Percentiles rank a stretch among this genome's conserved stretches.
Conservation (phyloP, 2,113 vertebrate genomes). For the human region DNA sequence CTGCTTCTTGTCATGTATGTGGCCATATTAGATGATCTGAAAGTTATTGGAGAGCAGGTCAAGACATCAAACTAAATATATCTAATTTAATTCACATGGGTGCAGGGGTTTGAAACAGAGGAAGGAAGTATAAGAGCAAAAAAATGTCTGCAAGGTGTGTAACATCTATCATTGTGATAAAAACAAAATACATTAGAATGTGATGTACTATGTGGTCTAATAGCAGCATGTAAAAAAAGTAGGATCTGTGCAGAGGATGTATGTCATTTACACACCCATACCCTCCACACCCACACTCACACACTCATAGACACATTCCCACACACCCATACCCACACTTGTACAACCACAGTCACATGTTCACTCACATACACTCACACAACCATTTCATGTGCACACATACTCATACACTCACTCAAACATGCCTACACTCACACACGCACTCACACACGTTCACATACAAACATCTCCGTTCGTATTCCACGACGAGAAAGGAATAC, state of each 20-base stretch:
- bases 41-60: background rate
- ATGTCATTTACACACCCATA: background rate
- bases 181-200: background rate
- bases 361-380: no score
- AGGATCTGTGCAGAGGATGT: no score
- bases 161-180: rapidly evolving
- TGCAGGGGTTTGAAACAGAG: background rate
- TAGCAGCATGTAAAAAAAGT: rapidly evolving
- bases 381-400: no score
- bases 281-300: background rate
- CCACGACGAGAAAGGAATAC: background rate
- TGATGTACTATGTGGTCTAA: no score
- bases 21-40: background rate
- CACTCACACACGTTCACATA: background rate
- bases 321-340: background rate
- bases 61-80: background rate
- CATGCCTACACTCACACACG: background rate
- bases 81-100: background rate
- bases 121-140: background rate
- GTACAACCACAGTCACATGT: no score
- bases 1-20: background rate
- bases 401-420: no score
- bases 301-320: background rate
- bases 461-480: no score
- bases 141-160: no score